Evolutionary conservation across 2,113 vertebrate species (phyloP).

Genomic region (Recurvirostra avosetta): DNA sequence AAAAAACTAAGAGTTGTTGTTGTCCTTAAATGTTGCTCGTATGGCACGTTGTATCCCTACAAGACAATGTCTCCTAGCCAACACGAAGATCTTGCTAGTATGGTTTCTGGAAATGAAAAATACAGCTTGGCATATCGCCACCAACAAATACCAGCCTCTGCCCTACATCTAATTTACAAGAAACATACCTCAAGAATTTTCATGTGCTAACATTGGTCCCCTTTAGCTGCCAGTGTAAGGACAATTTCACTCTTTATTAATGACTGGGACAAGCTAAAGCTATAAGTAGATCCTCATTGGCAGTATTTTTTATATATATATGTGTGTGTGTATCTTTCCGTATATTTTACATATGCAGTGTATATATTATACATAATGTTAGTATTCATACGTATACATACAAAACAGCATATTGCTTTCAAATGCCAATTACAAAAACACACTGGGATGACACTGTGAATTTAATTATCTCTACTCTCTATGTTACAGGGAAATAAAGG

Average conservation of each 20-base stretch:
- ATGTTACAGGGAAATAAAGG: conserved; percentile 66
- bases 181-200: not conserved
- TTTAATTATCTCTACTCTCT: not conserved
- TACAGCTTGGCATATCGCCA: not conserved
- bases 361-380: not conserved
- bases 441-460: not conserved
- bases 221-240: not conserved
- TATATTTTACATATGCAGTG: not conserved
- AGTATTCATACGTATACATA: not conserved
- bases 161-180: not conserved
- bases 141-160: not conserved
- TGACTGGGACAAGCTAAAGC: not conserved
- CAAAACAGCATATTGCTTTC: not conserved
- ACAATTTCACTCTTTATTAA: not conserved
- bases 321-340: not conserved
- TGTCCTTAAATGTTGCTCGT: not conserved
- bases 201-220: not conserved
- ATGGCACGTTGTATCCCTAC: not conserved
- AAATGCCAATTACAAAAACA: not conserved
- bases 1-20: not conserved
- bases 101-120: not conserved
- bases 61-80: not conserved
- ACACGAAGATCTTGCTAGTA: not conserved
- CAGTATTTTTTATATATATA: not conserved
- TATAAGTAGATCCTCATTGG: not conserved